These are phyloP conservation scores for Eupithecia vulgata DNA, from an alignment of 2,888 invertebrate species.

Conservation along the genomic window DNA sequence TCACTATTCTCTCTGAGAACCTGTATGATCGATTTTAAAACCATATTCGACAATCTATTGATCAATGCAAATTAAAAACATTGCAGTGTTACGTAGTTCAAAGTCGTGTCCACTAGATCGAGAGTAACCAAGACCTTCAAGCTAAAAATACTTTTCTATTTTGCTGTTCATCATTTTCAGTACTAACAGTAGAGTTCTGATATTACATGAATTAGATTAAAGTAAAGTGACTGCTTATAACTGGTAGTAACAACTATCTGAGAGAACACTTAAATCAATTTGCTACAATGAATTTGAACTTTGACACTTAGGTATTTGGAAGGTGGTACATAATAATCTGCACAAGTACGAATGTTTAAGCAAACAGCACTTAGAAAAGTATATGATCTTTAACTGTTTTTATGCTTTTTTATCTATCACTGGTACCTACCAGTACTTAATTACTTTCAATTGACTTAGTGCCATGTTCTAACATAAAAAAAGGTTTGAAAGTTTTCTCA, in stretches of 20 bases:
- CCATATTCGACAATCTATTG: neutral
- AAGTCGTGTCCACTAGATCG: conserved; percentile 64
- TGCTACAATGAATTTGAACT: conserved; percentile 1
- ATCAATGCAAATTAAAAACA: neutral
- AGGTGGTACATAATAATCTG: neutral
- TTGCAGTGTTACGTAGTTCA: conserved; percentile 46
- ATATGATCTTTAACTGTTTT: neutral
- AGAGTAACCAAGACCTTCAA: conserved; percentile 74
- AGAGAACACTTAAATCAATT: neutral
- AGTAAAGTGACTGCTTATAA: neutral
- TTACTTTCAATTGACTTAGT: neutral
- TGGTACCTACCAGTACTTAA: neutral
- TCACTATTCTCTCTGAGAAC: neutral
- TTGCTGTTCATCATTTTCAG: conserved; percentile 25
- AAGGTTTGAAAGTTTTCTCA: too few relatives aligned
- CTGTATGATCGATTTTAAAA: neutral
- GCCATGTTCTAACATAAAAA: neutral
- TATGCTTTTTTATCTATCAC: neutral
- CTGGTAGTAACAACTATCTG: neutral
- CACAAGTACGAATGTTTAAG: neutral
- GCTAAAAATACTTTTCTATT: conserved; percentile 71
- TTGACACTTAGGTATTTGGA: neutral
- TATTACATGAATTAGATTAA: neutral
- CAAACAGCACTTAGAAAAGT: neutral
- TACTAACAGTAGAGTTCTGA: neutral